Percentiles rank a stretch among this genome's conserved stretches.
These are phyloP conservation scores for Vicugna pacos DNA, from an alignment of 2,113 vertebrate genomes.

Conservation along the genomic window DNA sequence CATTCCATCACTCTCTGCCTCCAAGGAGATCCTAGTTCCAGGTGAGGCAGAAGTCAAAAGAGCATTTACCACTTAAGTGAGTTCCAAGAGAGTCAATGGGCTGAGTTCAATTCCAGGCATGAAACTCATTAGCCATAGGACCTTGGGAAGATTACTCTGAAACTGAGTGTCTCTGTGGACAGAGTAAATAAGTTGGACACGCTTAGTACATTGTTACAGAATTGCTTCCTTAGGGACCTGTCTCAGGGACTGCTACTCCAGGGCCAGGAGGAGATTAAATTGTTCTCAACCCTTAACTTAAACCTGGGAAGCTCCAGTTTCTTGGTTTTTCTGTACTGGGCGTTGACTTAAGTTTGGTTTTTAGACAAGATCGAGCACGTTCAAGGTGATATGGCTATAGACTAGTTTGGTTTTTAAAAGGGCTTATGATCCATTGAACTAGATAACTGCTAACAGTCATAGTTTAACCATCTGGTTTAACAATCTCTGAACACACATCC, in stretches of 20 bases:
- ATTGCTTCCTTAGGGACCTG: neutral
- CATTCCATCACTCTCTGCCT: neutral
- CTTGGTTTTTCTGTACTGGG: neutral
- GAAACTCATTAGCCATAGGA: neutral
- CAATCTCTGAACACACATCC: neutral
- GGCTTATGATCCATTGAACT: neutral
- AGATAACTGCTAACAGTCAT: neutral
- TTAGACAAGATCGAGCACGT: too few species aligned
- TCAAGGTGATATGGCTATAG: too few species aligned
- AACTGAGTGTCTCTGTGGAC: neutral
- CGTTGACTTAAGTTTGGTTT: slow-evolving; percentile 20
- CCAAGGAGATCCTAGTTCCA: neutral
- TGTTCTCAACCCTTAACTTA: neutral
- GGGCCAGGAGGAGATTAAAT: neutral
- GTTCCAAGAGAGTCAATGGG: neutral
- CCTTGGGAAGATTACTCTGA: neutral
- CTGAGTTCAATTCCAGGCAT: neutral
- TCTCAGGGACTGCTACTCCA: neutral
- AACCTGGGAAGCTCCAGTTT: neutral
- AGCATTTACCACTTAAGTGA: neutral
- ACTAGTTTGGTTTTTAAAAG: neutral
- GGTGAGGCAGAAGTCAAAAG: neutral
- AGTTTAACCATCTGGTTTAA: neutral
- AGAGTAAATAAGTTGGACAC: neutral
- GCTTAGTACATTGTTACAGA: neutral